Percentiles rank a stretch among this genome's conserved stretches.
phyloP scores from a whole-genome alignment of 1,140 invertebrate genomes.

The Dinothrombium tinctorium region DNA sequence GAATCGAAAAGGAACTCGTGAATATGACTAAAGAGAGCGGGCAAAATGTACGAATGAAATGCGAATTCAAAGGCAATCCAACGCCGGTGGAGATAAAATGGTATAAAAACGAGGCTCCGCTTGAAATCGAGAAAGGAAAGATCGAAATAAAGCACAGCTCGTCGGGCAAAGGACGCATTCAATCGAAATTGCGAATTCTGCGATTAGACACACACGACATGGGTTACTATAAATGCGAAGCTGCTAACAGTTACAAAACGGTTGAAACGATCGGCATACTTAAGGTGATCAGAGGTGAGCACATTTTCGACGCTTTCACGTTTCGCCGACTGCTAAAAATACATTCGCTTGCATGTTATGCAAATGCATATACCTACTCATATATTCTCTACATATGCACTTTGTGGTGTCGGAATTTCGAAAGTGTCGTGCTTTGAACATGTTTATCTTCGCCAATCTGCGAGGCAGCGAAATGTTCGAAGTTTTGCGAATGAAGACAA shows the following conservation, averaged over 20 bases:
- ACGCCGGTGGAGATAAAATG: slow-evolving; percentile 29
- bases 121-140: slow-evolving; percentile 27
- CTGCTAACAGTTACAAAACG: slow-evolving; percentile 29
- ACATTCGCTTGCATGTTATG: no score
- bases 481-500: no score
- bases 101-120: slow-evolving; percentile 37
- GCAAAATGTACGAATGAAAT: slow-evolving; percentile 32
- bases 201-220: slow-evolving; percentile 36
- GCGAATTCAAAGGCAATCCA: slow-evolving; percentile 36
- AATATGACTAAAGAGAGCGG: slow-evolving; percentile 39
- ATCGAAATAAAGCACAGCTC: slow-evolving; percentile 24
- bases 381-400: no score
- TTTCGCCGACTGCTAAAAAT: no score
- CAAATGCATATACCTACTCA: no score
- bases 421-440: no score
- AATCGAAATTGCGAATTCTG: slow-evolving; percentile 31
- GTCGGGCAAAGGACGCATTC: slow-evolving; percentile 8
- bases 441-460: no score
- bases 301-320: no score
- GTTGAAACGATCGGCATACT: slow-evolving; percentile 34
- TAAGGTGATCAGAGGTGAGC: slow-evolving; percentile 23
- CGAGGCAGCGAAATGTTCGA: no score
- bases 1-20: no score
- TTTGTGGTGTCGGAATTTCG: no score
- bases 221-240: slow-evolving; percentile 42